phyloP scores from a whole-genome alignment of 1,140 invertebrate genomes.

The fruit fly (Drosophila melanogaster) region DNA sequence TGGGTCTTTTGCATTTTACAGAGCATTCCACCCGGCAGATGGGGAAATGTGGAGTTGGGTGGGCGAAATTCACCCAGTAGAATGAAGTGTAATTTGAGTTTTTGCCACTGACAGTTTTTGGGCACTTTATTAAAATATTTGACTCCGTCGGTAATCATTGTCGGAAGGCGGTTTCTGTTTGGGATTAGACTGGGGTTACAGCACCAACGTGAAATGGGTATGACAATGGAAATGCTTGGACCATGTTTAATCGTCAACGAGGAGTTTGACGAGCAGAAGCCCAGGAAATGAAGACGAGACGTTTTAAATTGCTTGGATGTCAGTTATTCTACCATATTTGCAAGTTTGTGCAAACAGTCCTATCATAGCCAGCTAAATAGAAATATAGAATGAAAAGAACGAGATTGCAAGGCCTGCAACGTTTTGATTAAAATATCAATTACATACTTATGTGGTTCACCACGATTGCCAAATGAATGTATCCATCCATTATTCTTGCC shows the following conservation, averaged over 20 bases:
- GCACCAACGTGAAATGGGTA: constrained; percentile 12
- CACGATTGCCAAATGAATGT: not conserved
- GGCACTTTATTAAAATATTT: constrained; percentile 80
- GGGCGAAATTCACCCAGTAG: constrained; percentile 4
- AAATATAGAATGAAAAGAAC: not conserved
- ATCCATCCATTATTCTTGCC: constrained; percentile 22
- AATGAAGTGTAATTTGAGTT: constrained; percentile 72
- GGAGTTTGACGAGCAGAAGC: not conserved
- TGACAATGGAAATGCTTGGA: constrained; percentile 25
- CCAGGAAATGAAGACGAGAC: not conserved
- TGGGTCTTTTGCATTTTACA: constrained; percentile 61
- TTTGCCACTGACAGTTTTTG: constrained; percentile 74
- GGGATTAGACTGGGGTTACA: constrained; percentile 21
- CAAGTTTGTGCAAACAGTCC: not conserved
- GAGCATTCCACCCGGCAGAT: constrained; percentile 24
- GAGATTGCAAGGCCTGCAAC: not conserved
- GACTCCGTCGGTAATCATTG: constrained; percentile 65
- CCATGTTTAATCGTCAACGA: constrained; percentile 1
- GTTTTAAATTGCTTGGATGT: not conserved
- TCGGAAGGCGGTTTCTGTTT: constrained; percentile 24
- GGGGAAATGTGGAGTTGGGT: constrained; percentile 1
- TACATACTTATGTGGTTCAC: not conserved
- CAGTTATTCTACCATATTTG: not conserved
- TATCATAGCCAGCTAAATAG: not conserved
- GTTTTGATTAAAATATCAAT: not conserved